Evolutionary conservation across 2,113 vertebrate species (phyloP).

Genomic region (Crotalus helleri): DNA sequence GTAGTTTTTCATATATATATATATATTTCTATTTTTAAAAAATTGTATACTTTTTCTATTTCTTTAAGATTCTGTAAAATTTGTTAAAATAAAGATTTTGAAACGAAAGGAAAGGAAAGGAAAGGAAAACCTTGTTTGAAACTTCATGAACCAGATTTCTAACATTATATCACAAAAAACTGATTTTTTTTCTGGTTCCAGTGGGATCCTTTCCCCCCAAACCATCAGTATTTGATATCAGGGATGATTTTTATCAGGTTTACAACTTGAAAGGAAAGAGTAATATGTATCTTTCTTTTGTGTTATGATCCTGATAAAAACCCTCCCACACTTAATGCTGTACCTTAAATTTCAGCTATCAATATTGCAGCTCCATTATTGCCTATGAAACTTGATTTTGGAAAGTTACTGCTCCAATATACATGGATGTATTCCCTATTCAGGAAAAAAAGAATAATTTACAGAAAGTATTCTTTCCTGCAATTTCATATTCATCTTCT

Average conservation of each 20-base stretch:
- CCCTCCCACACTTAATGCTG: not conserved
- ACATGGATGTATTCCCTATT: not conserved
- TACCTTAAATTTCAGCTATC: not conserved
- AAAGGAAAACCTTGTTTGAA: not conserved
- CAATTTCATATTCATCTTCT: not conserved
- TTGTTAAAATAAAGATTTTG: not conserved
- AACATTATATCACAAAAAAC: not conserved
- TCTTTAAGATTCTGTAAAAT: not conserved
- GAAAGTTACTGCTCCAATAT: not conserved
- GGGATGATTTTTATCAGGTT: not conserved
- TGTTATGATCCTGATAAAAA: not conserved
- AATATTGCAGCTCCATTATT: not conserved
- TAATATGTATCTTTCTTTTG: not conserved
- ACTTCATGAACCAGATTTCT: not conserved
- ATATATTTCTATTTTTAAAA: not conserved
- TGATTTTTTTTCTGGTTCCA: not conserved
- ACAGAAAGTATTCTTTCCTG: not conserved
- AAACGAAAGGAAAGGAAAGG: not conserved
- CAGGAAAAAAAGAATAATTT: not conserved
- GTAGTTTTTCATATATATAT: not conserved
- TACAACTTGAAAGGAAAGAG: not conserved
- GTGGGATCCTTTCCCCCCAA: too few species aligned
- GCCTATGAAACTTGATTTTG: not conserved
- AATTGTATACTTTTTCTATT: not conserved
- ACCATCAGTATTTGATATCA: not conserved